Conservation (phyloP, 2,888 invertebrate genomes). For the Lasius platythorax region DNA sequence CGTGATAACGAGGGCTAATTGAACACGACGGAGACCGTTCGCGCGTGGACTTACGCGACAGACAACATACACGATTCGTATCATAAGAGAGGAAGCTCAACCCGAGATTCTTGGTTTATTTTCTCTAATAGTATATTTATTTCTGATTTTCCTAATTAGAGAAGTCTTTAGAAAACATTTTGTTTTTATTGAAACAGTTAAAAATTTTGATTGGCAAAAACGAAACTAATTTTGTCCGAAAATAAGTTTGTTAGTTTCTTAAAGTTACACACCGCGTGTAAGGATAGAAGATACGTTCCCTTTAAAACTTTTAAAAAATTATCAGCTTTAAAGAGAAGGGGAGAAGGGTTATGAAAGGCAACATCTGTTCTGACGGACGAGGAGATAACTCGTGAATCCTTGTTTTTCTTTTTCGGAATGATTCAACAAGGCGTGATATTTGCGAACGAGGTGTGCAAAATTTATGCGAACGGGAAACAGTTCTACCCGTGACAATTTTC, state of each 20-base stretch:
- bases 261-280: neutral
- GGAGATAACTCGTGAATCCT: neutral
- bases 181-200: neutral
- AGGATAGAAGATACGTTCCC: neutral
- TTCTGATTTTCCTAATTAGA: neutral
- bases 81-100: neutral
- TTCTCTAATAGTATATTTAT: neutral
- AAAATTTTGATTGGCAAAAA: neutral
- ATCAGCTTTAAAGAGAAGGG: neutral
- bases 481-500: constrained; percentile 64
- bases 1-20: constrained; percentile 74
- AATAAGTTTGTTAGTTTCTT: constrained; percentile 32
- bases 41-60: constrained; percentile 20
- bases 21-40: constrained; percentile 66
- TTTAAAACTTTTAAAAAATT: constrained; percentile 14
- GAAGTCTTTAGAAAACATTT: neutral
- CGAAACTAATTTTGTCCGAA: constrained; percentile 10
- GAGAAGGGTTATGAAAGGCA: neutral
- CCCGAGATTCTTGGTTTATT: neutral
- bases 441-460: constrained; percentile 40
- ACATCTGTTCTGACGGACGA: neutral
- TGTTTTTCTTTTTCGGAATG: neutral
- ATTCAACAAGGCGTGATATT: constrained; percentile 12
- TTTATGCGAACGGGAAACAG: constrained; percentile 63
- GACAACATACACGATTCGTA: constrained; percentile 26